phyloP scores from a whole-genome alignment of 2,888 invertebrate species.

The Brassicogethes aeneus region DNA sequence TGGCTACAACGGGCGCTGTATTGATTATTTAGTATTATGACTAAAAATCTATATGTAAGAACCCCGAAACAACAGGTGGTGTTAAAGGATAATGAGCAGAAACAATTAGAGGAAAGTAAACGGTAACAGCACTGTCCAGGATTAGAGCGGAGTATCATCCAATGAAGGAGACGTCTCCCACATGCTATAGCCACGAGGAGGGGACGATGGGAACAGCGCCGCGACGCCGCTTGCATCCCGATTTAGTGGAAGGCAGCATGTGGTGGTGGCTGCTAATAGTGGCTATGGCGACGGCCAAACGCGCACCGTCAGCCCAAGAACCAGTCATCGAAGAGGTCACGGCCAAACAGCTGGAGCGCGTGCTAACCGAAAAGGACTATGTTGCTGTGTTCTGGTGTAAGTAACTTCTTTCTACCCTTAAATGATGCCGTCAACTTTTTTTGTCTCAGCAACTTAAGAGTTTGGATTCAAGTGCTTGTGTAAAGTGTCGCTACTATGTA shows the following conservation, averaged over 20 bases:
- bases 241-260: constrained; percentile 39
- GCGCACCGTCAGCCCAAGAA: constrained; percentile 41
- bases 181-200: constrained; percentile 11
- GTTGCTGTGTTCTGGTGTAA: constrained; percentile 96
- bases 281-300: constrained; percentile 42
- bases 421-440: neutral
- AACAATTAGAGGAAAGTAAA: too few relatives aligned
- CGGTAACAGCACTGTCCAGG: too few relatives aligned
- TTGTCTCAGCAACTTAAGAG: too few relatives aligned
- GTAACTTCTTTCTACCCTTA: constrained; percentile 40
- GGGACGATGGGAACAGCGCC: constrained; percentile 30
- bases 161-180: too few relatives aligned
- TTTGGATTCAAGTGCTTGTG: constrained; percentile 20
- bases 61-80: too few relatives aligned
- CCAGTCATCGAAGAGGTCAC: constrained; percentile 89
- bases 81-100: too few relatives aligned
- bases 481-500: constrained; percentile 23
- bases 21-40: too few relatives aligned
- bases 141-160: too few relatives aligned
- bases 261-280: constrained; percentile 48
- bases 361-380: constrained; percentile 85
- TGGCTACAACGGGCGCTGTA: too few relatives aligned
- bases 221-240: constrained; percentile 28
- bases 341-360: constrained; percentile 83
- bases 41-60: too few relatives aligned